Base-by-base conservation (phyloP, 2,888 invertebrate genomes). In the Megastigmus dorsalis region DNA sequence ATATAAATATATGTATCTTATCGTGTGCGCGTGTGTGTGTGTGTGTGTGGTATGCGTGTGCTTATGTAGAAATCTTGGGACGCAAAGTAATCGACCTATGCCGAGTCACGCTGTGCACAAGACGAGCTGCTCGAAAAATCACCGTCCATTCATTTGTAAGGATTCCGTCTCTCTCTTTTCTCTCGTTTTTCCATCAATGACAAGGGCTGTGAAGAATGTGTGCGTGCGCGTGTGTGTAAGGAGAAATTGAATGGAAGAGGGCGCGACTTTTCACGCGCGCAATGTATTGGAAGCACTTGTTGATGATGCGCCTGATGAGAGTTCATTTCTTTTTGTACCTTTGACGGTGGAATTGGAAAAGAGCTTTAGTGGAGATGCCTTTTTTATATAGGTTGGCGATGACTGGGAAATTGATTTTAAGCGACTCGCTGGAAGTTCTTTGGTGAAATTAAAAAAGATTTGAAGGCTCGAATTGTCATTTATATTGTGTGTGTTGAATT, bases 61-160 rank as follows among this genome's bases (percentile, higher is more conserved):
- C 4, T 6, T 41, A 41, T 41, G n/a, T 41, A 13, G 3, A 41
- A 41, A 41, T 23, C n/a, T 30, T 15, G 9, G 9, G 20, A 2
- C 20, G 7, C 33, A 36, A 20, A 10, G 54, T 55, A 36, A 55
- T 33, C 55, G 36, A 55, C 36, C 2, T 2, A 1, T 5, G 36
- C 2, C 55, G 4, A 55, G 55, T 55, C 55, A 30, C 5, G 10
- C 15, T 13, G 2, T 57, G 18, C 26, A 10, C 43, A n/a, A n/a
- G n/a, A 2, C 30, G 20, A 6, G 30, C 13, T 10, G 6, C 13
- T 15, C 26, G 33, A 65, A 65, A 65, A 65, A 20, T 63, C 50
- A 65, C 50, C 28, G 15, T 65, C 26, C 28, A 18, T 52, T 65
- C 65, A 52, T 65, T 52, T 52, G 41, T 52, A 28, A 38, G 23